Conservation (phyloP, 2,113 vertebrate genomes). For the Bubo bubo region DNA sequence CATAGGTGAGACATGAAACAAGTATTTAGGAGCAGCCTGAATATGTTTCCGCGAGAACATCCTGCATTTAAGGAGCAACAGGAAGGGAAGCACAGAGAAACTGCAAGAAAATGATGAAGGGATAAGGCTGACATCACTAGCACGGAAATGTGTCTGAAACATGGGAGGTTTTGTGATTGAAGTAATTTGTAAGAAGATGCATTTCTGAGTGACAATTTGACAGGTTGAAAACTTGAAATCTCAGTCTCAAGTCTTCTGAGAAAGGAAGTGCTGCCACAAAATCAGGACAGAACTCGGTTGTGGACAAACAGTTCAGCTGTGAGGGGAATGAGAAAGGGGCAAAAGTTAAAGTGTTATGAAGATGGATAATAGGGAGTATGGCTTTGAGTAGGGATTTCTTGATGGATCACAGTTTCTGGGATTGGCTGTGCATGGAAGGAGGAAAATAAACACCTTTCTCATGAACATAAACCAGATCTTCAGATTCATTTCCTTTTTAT, state of each 20-base stretch:
- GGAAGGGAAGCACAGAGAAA: neutral
- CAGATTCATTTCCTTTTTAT: slow-evolving; percentile 1
- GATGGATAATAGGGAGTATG: neutral
- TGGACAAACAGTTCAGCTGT: neutral
- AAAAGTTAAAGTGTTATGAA: neutral
- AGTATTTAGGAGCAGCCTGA: neutral
- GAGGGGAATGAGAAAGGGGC: neutral
- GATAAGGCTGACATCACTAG: neutral
- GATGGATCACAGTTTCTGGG: slow-evolving; percentile 5
- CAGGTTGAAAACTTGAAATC: neutral
- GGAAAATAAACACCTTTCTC: neutral
- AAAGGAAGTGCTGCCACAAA: neutral
- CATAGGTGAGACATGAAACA: accelerated
- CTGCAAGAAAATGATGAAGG: no score
- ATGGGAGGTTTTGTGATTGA: accelerated
- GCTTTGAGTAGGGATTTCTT: neutral
- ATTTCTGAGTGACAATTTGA: neutral
- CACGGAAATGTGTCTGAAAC: neutral
- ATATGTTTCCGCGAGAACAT: neutral
- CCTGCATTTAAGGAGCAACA: accelerated
- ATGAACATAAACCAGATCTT: neutral
- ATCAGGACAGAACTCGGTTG: accelerated
- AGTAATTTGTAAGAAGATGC: neutral
- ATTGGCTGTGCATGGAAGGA: neutral
- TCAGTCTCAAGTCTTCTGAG: neutral